phyloP scores from a whole-genome alignment of 2,888 invertebrate species.

The Nebria salina region DNA sequence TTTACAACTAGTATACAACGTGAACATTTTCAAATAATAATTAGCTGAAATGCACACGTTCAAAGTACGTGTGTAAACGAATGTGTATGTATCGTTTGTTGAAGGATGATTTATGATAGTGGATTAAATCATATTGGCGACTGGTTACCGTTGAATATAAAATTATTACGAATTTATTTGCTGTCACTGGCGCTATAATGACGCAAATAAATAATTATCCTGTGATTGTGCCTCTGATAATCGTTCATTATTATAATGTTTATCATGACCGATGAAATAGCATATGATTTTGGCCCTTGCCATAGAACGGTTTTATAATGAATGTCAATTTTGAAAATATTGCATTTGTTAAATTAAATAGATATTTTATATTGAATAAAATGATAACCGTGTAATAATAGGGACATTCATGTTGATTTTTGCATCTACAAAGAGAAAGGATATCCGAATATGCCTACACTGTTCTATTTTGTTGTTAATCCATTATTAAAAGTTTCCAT shows the following conservation, averaged over 20 bases:
- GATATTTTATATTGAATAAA: background rate
- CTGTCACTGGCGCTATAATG: conserved; percentile 37
- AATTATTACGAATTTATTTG: conserved; percentile 43
- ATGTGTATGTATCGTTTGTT: background rate
- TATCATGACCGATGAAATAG: background rate
- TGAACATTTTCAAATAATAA: conserved; percentile 37
- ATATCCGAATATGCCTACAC: background rate
- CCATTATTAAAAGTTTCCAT: background rate
- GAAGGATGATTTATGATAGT: conserved; percentile 38
- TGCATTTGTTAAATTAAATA: background rate
- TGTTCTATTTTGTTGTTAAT: background rate
- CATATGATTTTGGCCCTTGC: background rate
- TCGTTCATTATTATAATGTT: conserved; percentile 4
- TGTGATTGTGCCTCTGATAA: conserved; percentile 5
- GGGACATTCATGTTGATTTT: background rate
- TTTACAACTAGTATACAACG: background rate
- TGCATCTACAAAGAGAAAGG: background rate
- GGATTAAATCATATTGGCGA: conserved; percentile 37
- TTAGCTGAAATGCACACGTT: conserved; percentile 29
- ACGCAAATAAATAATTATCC: conserved; percentile 37
- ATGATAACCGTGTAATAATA: background rate
- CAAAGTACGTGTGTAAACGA: background rate
- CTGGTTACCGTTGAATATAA: conserved; percentile 35
- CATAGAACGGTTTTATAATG: background rate
- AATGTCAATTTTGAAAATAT: background rate